Conservation (phyloP, 2,113 vertebrate species). For the Polypterus senegalus region DNA sequence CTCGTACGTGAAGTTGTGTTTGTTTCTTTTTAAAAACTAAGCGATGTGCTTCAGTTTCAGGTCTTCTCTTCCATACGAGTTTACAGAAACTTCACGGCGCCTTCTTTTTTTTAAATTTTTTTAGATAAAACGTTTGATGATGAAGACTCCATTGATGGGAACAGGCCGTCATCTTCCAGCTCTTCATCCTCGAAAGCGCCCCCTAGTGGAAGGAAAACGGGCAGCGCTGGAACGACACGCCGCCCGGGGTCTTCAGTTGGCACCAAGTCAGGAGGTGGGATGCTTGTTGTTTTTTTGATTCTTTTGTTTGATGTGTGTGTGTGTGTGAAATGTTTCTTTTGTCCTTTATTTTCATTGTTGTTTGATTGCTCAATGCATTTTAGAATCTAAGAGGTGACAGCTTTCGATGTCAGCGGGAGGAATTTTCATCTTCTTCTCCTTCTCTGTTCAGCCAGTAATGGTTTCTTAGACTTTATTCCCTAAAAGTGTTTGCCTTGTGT, state of each 20-base stretch:
- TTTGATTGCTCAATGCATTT: no score
- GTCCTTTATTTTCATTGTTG: no score
- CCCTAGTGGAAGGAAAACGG: constrained; percentile 55
- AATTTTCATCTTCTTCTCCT: no score
- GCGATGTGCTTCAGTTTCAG: neutral
- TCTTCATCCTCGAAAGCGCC: constrained; percentile 82
- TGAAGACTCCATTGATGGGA: constrained; percentile 94
- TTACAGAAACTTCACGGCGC: constrained; percentile 15
- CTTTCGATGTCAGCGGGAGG: no score
- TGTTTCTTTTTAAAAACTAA: neutral
- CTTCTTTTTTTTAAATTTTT: constrained; percentile 14
- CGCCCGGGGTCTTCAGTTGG: constrained; percentile 63
- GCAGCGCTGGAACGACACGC: constrained; percentile 59
- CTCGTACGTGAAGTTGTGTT: no score
- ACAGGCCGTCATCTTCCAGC: constrained; percentile 85
- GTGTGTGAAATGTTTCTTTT: no score
- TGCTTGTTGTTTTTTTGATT: constrained; percentile 17
- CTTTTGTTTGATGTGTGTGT: neutral
- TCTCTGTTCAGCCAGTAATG: no score
- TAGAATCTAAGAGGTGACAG: no score
- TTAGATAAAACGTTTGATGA: constrained; percentile 97
- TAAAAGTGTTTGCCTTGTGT: no score
- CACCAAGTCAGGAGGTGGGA: constrained; percentile 67
- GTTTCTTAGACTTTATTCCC: no score
- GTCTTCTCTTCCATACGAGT: constrained; percentile 9